Conservation (phyloP, 2,113 vertebrate species). For the Salvelinus namaycush region DNA sequence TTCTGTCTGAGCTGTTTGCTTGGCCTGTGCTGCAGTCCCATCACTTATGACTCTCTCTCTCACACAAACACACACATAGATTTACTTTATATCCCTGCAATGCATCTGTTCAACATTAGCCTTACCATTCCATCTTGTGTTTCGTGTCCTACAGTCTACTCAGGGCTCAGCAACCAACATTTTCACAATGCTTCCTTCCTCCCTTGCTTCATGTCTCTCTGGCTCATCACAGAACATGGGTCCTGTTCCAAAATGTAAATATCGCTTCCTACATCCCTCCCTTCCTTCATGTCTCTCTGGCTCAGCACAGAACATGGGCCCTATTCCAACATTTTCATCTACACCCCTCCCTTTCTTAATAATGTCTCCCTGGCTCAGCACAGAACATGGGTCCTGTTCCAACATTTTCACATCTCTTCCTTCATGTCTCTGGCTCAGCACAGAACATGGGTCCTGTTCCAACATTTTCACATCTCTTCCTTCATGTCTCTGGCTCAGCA, state of each 20-base stretch:
- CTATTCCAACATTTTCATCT: too few relatives aligned
- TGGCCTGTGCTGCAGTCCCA: not conserved
- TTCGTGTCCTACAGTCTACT: too few relatives aligned
- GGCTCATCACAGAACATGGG: slow-evolving; percentile 1
- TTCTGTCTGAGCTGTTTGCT: not conserved
- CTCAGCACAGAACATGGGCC: too few relatives aligned
- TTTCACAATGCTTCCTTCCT: not conserved
- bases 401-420: too few relatives aligned
- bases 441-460: not conserved
- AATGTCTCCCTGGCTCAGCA: too few relatives aligned
- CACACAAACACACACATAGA: too few relatives aligned
- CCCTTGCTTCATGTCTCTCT: not conserved
- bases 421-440: not conserved
- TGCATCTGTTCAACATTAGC: slow-evolving; percentile 64
- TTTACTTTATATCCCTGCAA: not conserved
- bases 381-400: too few relatives aligned
- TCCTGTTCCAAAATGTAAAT: slow-evolving; percentile 8
- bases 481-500: not conserved
- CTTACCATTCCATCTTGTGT: slow-evolving; percentile 3
- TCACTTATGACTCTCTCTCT: not conserved
- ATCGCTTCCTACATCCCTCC: too few relatives aligned
- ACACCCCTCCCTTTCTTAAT: too few relatives aligned
- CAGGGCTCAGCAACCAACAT: too few relatives aligned
- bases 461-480: too few relatives aligned
- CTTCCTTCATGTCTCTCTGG: too few relatives aligned